Evolutionary conservation across 2,113 vertebrate genomes (phyloP).

Genomic region (Daboia siamensis): DNA sequence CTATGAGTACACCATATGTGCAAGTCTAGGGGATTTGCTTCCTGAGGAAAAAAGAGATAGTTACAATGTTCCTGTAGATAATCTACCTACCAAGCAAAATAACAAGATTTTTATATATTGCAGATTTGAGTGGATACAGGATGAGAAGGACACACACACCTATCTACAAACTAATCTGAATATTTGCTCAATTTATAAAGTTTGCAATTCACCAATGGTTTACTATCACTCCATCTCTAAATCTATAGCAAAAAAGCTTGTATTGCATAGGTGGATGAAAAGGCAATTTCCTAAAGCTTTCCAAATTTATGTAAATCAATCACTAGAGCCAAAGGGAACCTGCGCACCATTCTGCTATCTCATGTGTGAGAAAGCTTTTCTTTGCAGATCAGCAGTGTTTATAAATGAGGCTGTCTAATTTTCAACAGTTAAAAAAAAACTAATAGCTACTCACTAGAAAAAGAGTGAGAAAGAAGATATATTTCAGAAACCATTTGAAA

Average conservation of each 20-base stretch:
- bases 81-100: neutral
- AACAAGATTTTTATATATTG: constrained; percentile 16
- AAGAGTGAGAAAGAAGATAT: constrained; percentile 28
- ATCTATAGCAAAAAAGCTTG: constrained; percentile 44
- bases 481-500: constrained; percentile 29
- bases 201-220: constrained; percentile 46
- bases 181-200: constrained; percentile 33
- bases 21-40: neutral
- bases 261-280: constrained; percentile 51
- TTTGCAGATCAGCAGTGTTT: constrained; percentile 39
- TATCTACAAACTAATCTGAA: constrained; percentile 31
- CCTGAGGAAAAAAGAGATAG: neutral
- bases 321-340: constrained; percentile 54
- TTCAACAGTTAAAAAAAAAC: constrained; percentile 30
- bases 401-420: constrained; percentile 18
- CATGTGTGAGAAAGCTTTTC: constrained; percentile 28
- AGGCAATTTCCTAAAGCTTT: constrained; percentile 49
- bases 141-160: neutral
- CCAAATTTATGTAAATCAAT: constrained; percentile 53
- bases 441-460: neutral
- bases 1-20: neutral
- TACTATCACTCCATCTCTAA: constrained; percentile 27
- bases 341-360: constrained; percentile 31
- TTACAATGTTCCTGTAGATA: neutral
- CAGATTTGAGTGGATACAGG: neutral